Evolutionary conservation across 2,113 vertebrate species (phyloP).

Genomic region (Ploceus nigricollis): DNA sequence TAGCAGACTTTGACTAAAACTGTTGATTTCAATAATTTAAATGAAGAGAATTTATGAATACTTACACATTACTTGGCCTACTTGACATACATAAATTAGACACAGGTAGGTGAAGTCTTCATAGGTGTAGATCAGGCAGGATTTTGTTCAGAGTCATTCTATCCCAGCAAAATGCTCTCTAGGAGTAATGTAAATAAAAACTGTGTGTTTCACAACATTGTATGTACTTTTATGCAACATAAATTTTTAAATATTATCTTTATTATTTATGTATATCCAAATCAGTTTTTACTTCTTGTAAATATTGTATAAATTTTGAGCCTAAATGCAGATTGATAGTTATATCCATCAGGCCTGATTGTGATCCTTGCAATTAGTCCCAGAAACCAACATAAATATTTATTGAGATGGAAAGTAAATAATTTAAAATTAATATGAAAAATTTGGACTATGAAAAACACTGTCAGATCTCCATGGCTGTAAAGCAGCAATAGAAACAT

Average conservation of each 20-base stretch:
- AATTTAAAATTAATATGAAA: background rate
- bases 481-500: background rate
- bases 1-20: background rate
- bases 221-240: background rate
- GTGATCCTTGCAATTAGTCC: background rate
- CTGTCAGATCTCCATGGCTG: background rate
- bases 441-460: background rate
- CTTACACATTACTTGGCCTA: background rate
- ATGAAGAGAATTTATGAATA: background rate
- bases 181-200: background rate
- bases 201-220: background rate
- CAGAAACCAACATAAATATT: background rate
- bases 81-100: background rate
- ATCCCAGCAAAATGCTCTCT: background rate
- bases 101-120: background rate
- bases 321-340: background rate
- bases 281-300: background rate
- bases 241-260: background rate
- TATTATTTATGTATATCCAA: background rate
- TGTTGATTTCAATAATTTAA: slow-evolving; percentile 17
- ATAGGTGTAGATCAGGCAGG: background rate
- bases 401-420: background rate
- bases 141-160: background rate
- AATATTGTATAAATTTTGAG: background rate
- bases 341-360: background rate